Evolutionary conservation across 2,797 vertebrate genomes (phyloP).

Genomic region (Microctenopoma steveboyesi): DNA sequence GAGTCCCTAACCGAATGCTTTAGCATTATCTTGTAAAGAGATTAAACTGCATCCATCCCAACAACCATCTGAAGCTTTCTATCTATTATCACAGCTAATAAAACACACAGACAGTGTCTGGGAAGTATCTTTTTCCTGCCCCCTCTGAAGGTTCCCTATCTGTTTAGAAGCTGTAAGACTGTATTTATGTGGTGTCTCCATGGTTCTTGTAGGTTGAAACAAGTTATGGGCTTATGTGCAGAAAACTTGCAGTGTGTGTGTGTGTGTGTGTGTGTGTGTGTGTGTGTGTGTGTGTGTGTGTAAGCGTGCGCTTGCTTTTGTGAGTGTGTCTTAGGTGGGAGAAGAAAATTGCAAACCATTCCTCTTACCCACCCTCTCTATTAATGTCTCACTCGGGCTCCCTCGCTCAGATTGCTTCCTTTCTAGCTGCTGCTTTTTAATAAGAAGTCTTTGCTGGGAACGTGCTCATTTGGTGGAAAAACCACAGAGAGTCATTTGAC

Average conservation of each 20-base stretch:
- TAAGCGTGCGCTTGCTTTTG: constrained; percentile 5
- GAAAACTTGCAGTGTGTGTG: constrained; percentile 1
- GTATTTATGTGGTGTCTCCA: constrained; percentile 29
- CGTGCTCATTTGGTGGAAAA: constrained; percentile 61
- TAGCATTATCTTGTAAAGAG: not conserved
- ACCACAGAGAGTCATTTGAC: constrained; percentile 52
- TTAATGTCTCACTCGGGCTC: constrained; percentile 75
- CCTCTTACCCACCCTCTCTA: constrained; percentile 53
- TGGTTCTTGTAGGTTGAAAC: constrained; percentile 37
- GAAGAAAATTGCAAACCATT: constrained; percentile 69
- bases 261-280: constrained; percentile 8
- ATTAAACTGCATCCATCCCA: not conserved
- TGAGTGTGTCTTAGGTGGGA: constrained; percentile 28
- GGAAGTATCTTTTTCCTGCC: not conserved
- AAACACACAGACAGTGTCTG: constrained; percentile 9
- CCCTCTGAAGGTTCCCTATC: not conserved
- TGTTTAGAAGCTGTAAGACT: constrained; percentile 26
- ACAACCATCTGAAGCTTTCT: not conserved
- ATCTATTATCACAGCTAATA: not conserved
- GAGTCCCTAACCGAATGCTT: no score
- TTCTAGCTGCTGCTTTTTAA: constrained; percentile 80
- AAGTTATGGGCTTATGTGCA: constrained; percentile 8
- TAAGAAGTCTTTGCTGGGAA: constrained; percentile 64
- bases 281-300: constrained; percentile 1
- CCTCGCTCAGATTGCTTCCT: constrained; percentile 75